These are phyloP conservation scores for Enchytraeus crypticus DNA, from an alignment of 2,888 invertebrate species.

Conservation along the genomic window DNA sequence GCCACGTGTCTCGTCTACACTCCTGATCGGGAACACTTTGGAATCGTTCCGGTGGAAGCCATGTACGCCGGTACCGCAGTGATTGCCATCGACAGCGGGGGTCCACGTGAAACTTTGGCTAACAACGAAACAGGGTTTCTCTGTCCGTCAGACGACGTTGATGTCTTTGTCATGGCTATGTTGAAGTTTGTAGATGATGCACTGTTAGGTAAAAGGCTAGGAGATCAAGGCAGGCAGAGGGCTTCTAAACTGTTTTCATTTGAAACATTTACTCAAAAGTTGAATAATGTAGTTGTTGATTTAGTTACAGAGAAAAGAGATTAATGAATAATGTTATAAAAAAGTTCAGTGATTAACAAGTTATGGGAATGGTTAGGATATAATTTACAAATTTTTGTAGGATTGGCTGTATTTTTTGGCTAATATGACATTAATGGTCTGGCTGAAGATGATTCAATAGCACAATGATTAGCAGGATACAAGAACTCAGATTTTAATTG, in stretches of 20 bases:
- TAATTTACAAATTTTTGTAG: too few relatives aligned
- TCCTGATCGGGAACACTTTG: constrained; percentile 94
- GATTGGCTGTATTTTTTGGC: too few relatives aligned
- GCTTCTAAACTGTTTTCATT: constrained; percentile 76
- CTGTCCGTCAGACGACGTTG: constrained; percentile 53
- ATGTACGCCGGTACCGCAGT: constrained; percentile 91
- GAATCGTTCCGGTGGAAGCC: constrained; percentile 96
- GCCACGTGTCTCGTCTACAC: constrained; percentile 82
- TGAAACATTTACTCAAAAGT: constrained; percentile 58
- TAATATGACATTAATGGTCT: too few relatives aligned
- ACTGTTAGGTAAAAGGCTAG: constrained; percentile 60
- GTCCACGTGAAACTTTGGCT: constrained; percentile 80
- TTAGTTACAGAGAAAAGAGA: too few relatives aligned
- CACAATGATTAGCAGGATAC: too few relatives aligned
- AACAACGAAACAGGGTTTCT: constrained; percentile 50
- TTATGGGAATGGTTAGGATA: too few relatives aligned
- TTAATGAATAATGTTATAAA: too few relatives aligned
- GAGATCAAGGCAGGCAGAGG: constrained; percentile 63
- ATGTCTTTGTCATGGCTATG: constrained; percentile 72
- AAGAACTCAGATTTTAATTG: too few relatives aligned
- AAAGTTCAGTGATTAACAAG: too few relatives aligned
- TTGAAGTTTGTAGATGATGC: constrained; percentile 59
- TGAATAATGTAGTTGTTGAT: constrained; percentile 27
- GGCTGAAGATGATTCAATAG: too few relatives aligned
- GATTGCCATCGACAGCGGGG: constrained; percentile 87